Conservation (phyloP, 2,113 vertebrate species). For the Calyptommatus sinebrachiatus region DNA sequence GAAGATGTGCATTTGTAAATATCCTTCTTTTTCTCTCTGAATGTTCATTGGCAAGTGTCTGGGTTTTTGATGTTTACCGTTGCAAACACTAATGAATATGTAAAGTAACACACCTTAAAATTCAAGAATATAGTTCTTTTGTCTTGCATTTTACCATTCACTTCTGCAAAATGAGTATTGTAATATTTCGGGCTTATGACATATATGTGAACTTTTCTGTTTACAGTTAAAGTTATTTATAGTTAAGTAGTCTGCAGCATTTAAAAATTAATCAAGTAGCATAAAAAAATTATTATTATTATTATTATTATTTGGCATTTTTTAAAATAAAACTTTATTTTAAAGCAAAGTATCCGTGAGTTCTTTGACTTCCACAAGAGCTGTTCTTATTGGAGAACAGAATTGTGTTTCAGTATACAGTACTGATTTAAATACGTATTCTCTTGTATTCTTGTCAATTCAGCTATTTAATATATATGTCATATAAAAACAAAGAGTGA, state of each 20-base stretch:
- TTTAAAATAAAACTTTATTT: background rate
- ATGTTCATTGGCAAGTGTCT: background rate
- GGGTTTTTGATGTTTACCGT: background rate
- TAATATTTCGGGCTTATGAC: background rate
- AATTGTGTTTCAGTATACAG: background rate
- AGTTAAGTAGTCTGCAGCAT: background rate
- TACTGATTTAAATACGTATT: background rate
- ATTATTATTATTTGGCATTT: background rate
- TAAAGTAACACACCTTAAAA: background rate
- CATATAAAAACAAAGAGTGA: background rate
- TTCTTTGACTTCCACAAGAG: background rate
- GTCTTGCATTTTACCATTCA: background rate
- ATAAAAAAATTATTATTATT: background rate
- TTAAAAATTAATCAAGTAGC: background rate
- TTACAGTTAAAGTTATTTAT: background rate
- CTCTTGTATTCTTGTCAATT: background rate
- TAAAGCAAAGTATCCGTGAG: background rate
- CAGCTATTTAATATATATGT: background rate
- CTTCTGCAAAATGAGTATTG: background rate
- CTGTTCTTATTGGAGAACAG: background rate
- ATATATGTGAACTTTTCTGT: background rate
- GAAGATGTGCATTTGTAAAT: background rate
- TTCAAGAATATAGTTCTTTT: background rate
- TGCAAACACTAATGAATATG: background rate
- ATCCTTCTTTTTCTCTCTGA: background rate